A percentile compares a stretch with the other conserved stretches of the same genome.
Conservation (phyloP, 1,140 invertebrate species). For the Eueides isabella region DNA sequence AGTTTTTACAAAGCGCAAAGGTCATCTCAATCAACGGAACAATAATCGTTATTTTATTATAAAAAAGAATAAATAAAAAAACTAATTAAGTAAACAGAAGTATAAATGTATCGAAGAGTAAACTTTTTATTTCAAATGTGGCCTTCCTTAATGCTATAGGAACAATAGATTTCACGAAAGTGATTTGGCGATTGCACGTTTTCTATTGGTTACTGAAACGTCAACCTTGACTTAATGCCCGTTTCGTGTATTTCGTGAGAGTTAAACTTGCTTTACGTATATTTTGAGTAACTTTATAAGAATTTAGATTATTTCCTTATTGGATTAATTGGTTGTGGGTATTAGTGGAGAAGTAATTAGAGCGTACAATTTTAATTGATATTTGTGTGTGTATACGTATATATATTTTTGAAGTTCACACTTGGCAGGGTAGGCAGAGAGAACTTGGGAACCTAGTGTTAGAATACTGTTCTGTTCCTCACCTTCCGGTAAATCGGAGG, state of each 20-base stretch:
- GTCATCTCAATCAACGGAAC: not conserved
- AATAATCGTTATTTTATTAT: not conserved
- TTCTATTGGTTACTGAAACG: conserved; percentile 11
- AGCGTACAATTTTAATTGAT: not conserved
- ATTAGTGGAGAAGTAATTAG: not conserved
- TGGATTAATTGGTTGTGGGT: not conserved
- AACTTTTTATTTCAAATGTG: conserved; percentile 5
- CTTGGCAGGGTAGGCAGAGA: too few relatives aligned
- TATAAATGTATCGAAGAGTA: not conserved
- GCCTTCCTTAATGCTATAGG: not conserved
- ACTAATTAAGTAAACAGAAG: not conserved
- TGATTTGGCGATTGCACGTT: conserved; percentile 6
- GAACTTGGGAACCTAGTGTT: too few relatives aligned
- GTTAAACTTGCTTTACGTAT: not conserved
- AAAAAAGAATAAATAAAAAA: not conserved
- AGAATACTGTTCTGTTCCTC: too few relatives aligned
- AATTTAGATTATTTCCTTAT: not conserved
- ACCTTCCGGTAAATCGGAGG: too few relatives aligned
- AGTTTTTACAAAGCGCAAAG: not conserved
- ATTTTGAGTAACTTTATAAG: not conserved
- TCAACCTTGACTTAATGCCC: conserved; percentile 10
- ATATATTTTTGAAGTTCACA: not conserved
- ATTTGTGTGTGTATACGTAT: not conserved
- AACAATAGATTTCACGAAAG: conserved; percentile 3
- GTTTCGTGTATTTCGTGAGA: not conserved